Conservation (phyloP, 30 jellyfish, hydroid and myxozoan species). For the Nemopilema nomurai region DNA sequence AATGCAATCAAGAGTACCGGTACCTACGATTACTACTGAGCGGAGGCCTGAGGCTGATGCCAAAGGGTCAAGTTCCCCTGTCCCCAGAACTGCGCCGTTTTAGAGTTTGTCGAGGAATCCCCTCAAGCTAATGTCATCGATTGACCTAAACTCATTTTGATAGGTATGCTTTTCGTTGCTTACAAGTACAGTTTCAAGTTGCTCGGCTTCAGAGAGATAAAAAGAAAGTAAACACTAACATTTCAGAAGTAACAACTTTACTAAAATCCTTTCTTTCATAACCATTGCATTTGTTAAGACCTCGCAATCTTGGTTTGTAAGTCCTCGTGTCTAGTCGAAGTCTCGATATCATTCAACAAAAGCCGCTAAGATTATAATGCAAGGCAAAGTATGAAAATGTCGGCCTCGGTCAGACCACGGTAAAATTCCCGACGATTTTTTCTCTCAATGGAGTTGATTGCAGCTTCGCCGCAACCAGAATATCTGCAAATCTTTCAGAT, state of each 20-base stretch:
- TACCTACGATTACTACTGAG: too few species aligned
- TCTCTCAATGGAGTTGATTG: conserved; percentile 10
- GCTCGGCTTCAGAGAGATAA: too few species aligned
- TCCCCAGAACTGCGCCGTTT: too few species aligned
- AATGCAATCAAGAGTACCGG: too few species aligned
- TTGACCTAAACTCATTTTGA: too few species aligned
- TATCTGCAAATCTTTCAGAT: conserved; percentile 19
- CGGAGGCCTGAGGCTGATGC: too few species aligned
- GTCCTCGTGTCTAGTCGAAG: conserved; percentile 8
- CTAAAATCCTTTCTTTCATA: neutral
- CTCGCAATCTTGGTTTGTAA: neutral
- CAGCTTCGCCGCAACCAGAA: conserved; percentile 29
- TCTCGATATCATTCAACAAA: neutral
- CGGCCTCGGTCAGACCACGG: conserved; percentile 1
- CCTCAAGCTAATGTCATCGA: too few species aligned
- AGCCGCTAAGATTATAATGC: conserved; percentile 9
- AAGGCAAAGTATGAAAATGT: conserved; percentile 4
- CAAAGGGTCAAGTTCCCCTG: too few species aligned
- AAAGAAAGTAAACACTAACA: too few species aligned
- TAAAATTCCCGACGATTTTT: neutral
- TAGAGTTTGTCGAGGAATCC: too few species aligned
- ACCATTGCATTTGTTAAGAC: neutral
- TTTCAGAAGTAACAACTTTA: neutral
- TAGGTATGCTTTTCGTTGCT: too few species aligned
- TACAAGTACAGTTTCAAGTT: too few species aligned